Percentiles rank a stretch among this genome's conserved stretches.
phyloP scores from a whole-genome alignment of 2,888 invertebrate genomes.

The Saturnia pavonia region DNA sequence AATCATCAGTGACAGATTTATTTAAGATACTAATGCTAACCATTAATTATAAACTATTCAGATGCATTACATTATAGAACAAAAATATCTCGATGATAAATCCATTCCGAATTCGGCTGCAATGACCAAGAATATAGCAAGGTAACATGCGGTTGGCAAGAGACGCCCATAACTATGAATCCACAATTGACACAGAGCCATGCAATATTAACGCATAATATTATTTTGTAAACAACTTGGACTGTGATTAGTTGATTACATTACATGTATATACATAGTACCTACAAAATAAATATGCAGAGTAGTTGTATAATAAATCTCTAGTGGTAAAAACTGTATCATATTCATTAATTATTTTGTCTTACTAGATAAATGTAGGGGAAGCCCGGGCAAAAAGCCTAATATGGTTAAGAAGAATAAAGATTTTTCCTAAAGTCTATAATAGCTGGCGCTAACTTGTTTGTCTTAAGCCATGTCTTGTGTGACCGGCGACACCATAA shows the following conservation, averaged over 20 bases:
- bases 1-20: background rate
- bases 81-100: conserved; percentile 31
- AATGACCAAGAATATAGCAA: conserved; percentile 55
- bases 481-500: too few relatives aligned
- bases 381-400: too few relatives aligned
- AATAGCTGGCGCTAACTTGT: too few relatives aligned
- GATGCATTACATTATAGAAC: conserved; percentile 1
- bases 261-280: too few relatives aligned
- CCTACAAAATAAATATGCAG: too few relatives aligned
- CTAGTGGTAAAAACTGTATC: too few relatives aligned
- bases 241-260: background rate
- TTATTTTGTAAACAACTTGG: background rate
- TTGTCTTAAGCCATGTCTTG: too few relatives aligned
- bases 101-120: conserved; percentile 54
- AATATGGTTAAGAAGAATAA: too few relatives aligned
- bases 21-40: conserved; percentile 11
- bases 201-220: background rate
- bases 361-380: too few relatives aligned
- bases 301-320: too few relatives aligned
- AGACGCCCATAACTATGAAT: conserved; percentile 13
- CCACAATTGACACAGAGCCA: conserved; percentile 22
- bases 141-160: conserved; percentile 32
- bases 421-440: too few relatives aligned
- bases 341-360: too few relatives aligned
- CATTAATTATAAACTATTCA: conserved; percentile 1